Evolutionary conservation across 2,113 vertebrate genomes (phyloP).

Genomic region (Strigops habroptila): DNA sequence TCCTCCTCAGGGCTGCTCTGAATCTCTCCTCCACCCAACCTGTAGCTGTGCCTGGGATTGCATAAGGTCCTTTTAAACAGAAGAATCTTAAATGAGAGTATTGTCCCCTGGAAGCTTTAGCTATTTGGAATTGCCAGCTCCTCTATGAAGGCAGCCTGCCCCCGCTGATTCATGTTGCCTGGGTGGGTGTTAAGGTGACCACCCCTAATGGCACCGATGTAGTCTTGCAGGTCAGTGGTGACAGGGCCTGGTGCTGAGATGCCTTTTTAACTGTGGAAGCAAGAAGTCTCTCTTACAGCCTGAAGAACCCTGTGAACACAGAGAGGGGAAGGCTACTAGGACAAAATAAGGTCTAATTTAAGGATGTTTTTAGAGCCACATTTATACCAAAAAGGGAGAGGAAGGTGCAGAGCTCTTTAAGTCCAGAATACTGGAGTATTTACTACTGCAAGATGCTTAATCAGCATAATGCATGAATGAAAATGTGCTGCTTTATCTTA

Average conservation of each 20-base stretch:
- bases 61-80: background rate
- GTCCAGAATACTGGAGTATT: background rate
- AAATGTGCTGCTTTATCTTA: background rate
- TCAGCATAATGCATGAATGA: background rate
- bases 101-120: background rate
- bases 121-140: background rate
- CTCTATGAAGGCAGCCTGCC: background rate
- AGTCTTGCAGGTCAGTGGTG: background rate
- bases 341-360: background rate
- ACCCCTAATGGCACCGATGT: accelerated
- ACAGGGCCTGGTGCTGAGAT: background rate
- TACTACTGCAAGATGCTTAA: background rate
- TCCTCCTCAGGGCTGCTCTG: background rate
- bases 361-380: background rate
- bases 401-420: background rate
- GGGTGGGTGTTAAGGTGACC: background rate
- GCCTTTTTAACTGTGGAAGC: background rate
- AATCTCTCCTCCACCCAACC: background rate
- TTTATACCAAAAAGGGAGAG: background rate
- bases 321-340: background rate
- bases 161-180: background rate
- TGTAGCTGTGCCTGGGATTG: background rate
- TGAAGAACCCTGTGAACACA: background rate
- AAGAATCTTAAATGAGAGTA: background rate
- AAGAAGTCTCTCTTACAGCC: background rate